Percentiles rank a stretch among this genome's conserved stretches.
Conservation (phyloP, 2,797 vertebrate genomes). For the Sebastes oblongus region DNA sequence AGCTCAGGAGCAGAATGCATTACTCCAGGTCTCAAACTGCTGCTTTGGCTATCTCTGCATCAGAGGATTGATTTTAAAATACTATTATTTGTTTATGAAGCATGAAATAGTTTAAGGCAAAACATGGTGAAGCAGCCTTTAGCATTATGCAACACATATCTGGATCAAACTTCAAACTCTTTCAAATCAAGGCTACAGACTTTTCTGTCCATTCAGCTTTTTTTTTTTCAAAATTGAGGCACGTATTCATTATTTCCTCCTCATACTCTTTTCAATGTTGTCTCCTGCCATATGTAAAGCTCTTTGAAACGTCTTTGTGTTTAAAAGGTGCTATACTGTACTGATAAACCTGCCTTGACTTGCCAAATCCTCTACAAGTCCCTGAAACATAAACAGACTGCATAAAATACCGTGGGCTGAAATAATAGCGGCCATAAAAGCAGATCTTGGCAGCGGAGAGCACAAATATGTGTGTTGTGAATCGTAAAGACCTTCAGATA, state of each 20-base stretch:
- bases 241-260: not conserved
- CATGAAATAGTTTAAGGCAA: not conserved
- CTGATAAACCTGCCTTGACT: constrained; percentile 18
- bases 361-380: constrained; percentile 26
- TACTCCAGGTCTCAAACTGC: constrained; percentile 3
- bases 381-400: constrained; percentile 28
- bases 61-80: constrained; percentile 17
- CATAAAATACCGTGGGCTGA: constrained; percentile 41
- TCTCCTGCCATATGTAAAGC: constrained; percentile 13
- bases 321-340: constrained; percentile 21
- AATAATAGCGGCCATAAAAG: constrained; percentile 46
- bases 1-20: constrained; percentile 5
- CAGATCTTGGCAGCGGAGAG: constrained; percentile 36
- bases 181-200: not conserved
- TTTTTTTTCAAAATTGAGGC: not conserved
- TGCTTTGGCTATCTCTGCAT: not conserved
- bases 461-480: constrained; percentile 44
- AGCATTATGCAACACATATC: not conserved
- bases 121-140: not conserved
- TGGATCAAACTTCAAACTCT: not conserved
- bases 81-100: constrained; percentile 21
- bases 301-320: constrained; percentile 2
- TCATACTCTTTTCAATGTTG: not conserved
- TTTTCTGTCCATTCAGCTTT: not conserved
- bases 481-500: constrained; percentile 47